A percentile compares a stretch with the other conserved stretches of the same genome.
Evolutionary conservation across 1,140 invertebrate genomes (phyloP).

Genomic region (Macrobrachium rosenbergii): DNA sequence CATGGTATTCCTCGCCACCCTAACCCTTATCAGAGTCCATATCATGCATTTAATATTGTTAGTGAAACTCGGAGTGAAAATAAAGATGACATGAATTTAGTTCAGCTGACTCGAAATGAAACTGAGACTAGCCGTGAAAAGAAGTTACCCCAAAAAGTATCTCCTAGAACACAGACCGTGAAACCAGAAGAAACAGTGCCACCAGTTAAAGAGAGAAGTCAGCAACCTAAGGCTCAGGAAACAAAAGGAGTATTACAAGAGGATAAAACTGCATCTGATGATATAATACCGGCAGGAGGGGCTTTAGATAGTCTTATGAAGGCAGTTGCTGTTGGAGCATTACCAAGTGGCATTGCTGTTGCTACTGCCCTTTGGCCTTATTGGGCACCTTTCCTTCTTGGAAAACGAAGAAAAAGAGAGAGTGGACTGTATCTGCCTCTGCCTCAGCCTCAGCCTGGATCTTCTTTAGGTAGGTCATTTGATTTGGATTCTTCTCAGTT

Average conservation of each 20-base stretch:
- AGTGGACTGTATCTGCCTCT: background rate
- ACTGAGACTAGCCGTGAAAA: background rate
- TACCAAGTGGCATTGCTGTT: constrained; percentile 64
- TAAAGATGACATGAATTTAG: background rate
- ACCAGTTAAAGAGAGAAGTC: background rate
- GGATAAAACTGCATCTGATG: background rate
- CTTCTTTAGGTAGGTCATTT: background rate
- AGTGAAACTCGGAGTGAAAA: background rate
- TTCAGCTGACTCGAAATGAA: background rate
- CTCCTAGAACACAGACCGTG: too few relatives aligned
- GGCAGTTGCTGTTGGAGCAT: constrained; percentile 61
- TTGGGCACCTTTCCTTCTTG: constrained; percentile 64
- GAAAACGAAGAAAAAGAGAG: constrained; percentile 32
- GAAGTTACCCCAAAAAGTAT: background rate
- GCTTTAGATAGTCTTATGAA: constrained; percentile 53
- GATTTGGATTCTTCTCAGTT: too few relatives aligned
- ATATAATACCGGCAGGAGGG: background rate
- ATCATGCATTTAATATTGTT: constrained; percentile 20
- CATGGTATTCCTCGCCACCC: background rate
- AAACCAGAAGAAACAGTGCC: background rate
- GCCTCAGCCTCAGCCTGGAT: background rate
- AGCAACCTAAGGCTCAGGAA: constrained; percentile 14
- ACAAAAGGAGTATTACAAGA: background rate
- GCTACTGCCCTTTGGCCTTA: constrained; percentile 62
- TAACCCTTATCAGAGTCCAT: constrained; percentile 23